Evolutionary conservation across 2,888 invertebrate genomes (phyloP), one percentile per base, ranked within the genome.

Genomic region (Lasioglossum vierecki): DNA sequence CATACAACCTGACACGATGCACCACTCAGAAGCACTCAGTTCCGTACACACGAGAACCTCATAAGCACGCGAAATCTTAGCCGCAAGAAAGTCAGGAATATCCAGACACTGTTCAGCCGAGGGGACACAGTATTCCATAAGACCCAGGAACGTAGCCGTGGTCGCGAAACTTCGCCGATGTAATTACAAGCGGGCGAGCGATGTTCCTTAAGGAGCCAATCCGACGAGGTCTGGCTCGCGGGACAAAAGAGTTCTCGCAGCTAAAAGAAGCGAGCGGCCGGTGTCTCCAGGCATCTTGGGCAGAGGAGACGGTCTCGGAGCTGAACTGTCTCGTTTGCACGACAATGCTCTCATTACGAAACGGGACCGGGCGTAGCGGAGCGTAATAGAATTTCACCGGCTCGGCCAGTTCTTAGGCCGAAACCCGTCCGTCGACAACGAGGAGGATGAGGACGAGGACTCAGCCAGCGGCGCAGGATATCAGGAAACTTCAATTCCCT

Each of bases 401-500:
- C 74, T 79, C 84, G 75, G 57, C 73, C 35, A 39, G 72, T 57
- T 77, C 63, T 78, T 76, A 78, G 84, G 75, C 84, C 82, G 84
- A 72, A 35, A 71, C 60, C 74, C 68, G 83, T 49, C 46, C 73
- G 9, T 63, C 44, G 44, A 26, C 72, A 13, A 13, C 57, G 4
- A 46, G 8, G 0, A 66, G 35, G 13, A 41, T 5, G n/a, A 57
- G 57, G 26, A 35, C 66, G 63, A 22, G 26, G 18, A 18, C 60
- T 26, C 13, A 30, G 30, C 53, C 76, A 70, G 77, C 26, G 35
- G 75, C 41, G 11, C 39, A 68, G 79, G 79, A 83, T 87, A 92
- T 88, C 89, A 86, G 88, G 78, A 84, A 88, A 90, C 88, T 91
- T 90, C 85, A 91, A 90, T 91, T 91, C 88, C 91, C 87, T 90